phyloP scores from a whole-genome alignment of 2,113 vertebrate genomes.

The Ardeotis arabs region DNA sequence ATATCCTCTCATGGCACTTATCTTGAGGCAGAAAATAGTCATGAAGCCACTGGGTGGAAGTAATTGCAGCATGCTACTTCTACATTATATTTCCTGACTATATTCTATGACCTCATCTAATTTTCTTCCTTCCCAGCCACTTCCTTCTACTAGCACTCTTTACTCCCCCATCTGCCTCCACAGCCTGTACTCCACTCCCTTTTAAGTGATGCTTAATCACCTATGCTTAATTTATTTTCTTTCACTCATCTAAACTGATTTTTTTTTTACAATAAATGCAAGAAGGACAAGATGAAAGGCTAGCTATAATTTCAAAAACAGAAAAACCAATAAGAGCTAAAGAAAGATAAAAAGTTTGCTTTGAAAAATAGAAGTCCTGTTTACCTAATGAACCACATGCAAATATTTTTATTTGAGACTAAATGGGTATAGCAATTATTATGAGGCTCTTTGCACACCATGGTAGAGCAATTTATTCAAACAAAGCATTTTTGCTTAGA shows the following conservation, averaged over 20 bases:
- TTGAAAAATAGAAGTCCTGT: neutral
- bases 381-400: neutral
- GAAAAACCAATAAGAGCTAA: neutral
- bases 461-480: neutral
- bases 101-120: neutral
- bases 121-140: neutral
- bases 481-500: neutral
- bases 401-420: neutral
- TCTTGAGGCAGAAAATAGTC: neutral
- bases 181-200: neutral
- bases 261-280: neutral
- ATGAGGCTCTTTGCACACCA: neutral
- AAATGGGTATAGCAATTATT: neutral
- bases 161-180: neutral
- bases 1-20: neutral
- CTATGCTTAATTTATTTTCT: neutral
- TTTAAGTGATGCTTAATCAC: neutral
- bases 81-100: neutral
- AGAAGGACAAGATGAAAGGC: neutral
- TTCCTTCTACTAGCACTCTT: neutral
- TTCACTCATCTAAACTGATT: neutral
- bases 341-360: neutral
- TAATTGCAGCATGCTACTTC: neutral
- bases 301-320: neutral
- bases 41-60: neutral